Evolutionary conservation across 2,888 invertebrate species (phyloP), one percentile per base, ranked within the genome.

Genomic region (Hofmannophila pseudospretella): DNA sequence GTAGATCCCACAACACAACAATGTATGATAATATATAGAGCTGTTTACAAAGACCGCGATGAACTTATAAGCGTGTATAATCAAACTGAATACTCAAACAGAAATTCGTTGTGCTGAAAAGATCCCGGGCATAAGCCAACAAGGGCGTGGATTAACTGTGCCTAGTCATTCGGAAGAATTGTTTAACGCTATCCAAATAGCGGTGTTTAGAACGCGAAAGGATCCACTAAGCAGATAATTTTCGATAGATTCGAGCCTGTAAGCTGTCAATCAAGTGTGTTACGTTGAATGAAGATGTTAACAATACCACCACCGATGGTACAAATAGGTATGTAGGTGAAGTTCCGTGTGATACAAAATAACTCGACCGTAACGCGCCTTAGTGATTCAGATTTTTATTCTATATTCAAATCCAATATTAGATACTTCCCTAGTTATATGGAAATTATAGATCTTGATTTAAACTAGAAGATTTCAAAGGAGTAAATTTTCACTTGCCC

Each of bases 171-270:
- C 72, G 84, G 81, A 85, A 85, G 73, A 78, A 82, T 82, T 82
- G 77, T 81, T 84, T 85, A 82, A 79, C 85, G 75, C 84, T 82
- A 73, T 65, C 81, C 80, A 85, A 85, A 85, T 74, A 85, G 72
- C 78, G 79, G 74, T 68, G 67, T 67, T 67, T 59, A 62, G 50
- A 56, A 64, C 64, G 53, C 68, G 57, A 75, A 77, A 73, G 71
- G 74, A 79, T 68, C 68, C 67, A 73, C 74, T 85, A 82, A 85
- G 81, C 82, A 84, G 76, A 86, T 85, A 79, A 84, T 79, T 82
- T 76, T 55, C 65, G 64, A 77, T 75, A 70, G 65, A 67, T 51
- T 58, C 59, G 56, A 66, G 58, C 61, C 68, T 75, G 55, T 67
- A 67, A 72, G 58, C 78, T 73, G 75, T 81, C 82, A 76, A 75